Percentiles rank a stretch among this genome's conserved stretches.
Evolutionary conservation across 2,113 vertebrate genomes (phyloP).

Genomic region (Bos javanicus): DNA sequence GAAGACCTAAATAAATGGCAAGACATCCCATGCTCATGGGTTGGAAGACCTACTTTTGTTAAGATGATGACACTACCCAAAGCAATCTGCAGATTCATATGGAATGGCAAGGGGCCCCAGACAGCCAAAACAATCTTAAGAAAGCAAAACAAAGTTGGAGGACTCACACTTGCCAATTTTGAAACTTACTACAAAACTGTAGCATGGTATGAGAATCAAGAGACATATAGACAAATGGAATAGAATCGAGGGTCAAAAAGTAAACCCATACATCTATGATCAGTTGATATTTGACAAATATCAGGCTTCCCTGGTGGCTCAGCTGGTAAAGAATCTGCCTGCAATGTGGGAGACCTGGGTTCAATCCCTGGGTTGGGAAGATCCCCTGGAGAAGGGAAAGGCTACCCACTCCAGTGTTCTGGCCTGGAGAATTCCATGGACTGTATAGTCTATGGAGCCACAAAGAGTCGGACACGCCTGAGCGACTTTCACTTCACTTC

Average conservation of each 20-base stretch:
- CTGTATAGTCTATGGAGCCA: not conserved
- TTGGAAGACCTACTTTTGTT: not conserved
- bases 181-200: not conserved
- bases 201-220: not conserved
- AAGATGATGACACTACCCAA: not conserved
- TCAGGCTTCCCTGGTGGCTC: not conserved
- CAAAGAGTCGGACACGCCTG: not conserved
- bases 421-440: not conserved
- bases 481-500: not conserved
- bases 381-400: not conserved
- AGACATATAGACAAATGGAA: not conserved
- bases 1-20: not conserved
- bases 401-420: not conserved
- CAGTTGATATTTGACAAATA: not conserved
- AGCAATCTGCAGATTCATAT: not conserved
- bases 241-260: not conserved
- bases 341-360: not conserved
- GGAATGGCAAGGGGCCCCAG: not conserved
- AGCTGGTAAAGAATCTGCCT: not conserved
- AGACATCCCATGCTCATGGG: not conserved
- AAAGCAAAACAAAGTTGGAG: not conserved
- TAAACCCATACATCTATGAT: not conserved
- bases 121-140: not conserved
- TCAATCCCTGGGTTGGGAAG: not conserved
- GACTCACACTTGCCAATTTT: not conserved